Evolutionary conservation across 1,140 invertebrate species (phyloP).

Genomic region (Micrasema longulum): DNA sequence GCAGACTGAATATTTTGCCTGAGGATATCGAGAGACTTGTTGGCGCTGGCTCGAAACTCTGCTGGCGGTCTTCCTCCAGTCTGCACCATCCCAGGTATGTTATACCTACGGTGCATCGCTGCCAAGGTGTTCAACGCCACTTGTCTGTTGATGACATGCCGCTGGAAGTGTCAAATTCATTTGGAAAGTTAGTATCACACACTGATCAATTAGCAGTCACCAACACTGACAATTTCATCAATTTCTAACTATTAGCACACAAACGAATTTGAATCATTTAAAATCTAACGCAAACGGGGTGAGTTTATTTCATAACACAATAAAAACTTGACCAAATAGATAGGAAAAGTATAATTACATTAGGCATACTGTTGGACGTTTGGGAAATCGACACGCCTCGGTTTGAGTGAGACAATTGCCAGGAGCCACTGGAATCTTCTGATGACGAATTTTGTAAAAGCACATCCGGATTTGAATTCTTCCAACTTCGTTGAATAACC

Average conservation of each 20-base stretch:
- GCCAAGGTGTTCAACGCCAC: slow-evolving; percentile 73
- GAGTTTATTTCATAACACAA: no score
- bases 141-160: slow-evolving; percentile 73
- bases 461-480: slow-evolving; percentile 43
- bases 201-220: neutral
- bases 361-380: slow-evolving; percentile 44
- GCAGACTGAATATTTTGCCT: slow-evolving; percentile 79
- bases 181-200: no score
- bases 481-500: slow-evolving; percentile 47
- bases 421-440: slow-evolving; percentile 47
- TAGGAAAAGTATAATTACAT: slow-evolving; percentile 27
- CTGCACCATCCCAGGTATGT: slow-evolving; percentile 67
- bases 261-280: no score
- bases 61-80: slow-evolving; percentile 67
- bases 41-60: slow-evolving; percentile 70
- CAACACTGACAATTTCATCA: no score
- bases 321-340: neutral
- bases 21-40: slow-evolving; percentile 80
- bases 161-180: slow-evolving; percentile 61
- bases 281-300: no score
- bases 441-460: slow-evolving; percentile 47
- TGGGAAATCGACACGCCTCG: slow-evolving; percentile 35
- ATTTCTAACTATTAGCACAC: no score
- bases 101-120: slow-evolving; percentile 68
- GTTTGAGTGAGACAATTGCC: slow-evolving; percentile 43